Percentiles rank a stretch among this genome's conserved stretches.
These are phyloP conservation scores for Agapostemon virescens DNA, from an alignment of 2,888 invertebrate species.

Conservation along the genomic window DNA sequence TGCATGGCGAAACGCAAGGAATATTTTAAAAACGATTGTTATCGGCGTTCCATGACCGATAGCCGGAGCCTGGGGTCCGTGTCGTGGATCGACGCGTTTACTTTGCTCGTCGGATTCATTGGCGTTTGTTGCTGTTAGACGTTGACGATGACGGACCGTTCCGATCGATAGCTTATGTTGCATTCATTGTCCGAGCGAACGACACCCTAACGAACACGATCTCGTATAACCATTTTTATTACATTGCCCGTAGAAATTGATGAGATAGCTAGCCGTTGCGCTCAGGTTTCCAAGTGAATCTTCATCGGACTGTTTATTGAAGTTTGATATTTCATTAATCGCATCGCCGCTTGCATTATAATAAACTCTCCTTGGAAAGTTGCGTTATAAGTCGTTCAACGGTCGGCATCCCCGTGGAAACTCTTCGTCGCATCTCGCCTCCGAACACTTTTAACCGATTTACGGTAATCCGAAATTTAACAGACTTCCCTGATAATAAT, in stretches of 20 bases:
- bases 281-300: slow-evolving; percentile 26
- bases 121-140: background rate
- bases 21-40: slow-evolving; percentile 37
- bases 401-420: background rate
- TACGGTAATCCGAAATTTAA: background rate
- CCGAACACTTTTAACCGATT: background rate
- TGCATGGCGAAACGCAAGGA: background rate
- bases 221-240: background rate
- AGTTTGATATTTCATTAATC: slow-evolving; percentile 42
- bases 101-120: background rate
- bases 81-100: background rate
- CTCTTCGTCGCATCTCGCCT: background rate
- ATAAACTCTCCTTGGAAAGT: slow-evolving; percentile 25
- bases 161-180: slow-evolving; percentile 4
- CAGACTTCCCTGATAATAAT: background rate
- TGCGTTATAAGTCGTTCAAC: slow-evolving; percentile 21
- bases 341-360: slow-evolving; percentile 8
- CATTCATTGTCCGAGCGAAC: background rate
- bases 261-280: background rate
- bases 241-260: background rate
- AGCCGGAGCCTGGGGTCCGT: background rate
- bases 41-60: slow-evolving; percentile 26
- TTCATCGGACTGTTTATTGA: slow-evolving; percentile 25
- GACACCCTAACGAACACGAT: background rate
- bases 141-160: background rate